Base-by-base conservation (phyloP, 2,113 vertebrate species). In the Centropristis striata region DNA sequence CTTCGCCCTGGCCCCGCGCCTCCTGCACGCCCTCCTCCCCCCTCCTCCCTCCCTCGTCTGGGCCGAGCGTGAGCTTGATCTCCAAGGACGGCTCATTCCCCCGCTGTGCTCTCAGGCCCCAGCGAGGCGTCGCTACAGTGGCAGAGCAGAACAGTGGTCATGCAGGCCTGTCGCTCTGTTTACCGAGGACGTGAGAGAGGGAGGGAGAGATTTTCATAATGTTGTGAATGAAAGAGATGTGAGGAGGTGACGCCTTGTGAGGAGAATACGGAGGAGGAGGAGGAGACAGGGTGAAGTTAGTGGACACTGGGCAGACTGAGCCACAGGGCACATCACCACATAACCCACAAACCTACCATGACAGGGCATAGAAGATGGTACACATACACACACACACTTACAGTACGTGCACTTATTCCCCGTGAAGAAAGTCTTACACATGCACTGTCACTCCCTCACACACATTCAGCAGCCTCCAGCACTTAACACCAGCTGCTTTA, bases 401-500 rank as follows among this genome's bases (percentile, higher is more conserved):
- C 67, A 83, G 80, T 81, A 76, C 71, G 69, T 58, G 67, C 23
- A 82, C 63, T 63, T 63, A 53, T 41, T 80, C 32, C 25, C 57
- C 21, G 25, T 79, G 71, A 80, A 85, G 64, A 77, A 73, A 88
- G 37, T 72, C 85, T 63, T 68, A 61, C 68, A 74, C 85, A 71
- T 66, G 75, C 69, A 64, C 74, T 63, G 27, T 76, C 81, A 60
- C 78, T 67, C 57, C 65, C 64, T 86, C 54, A 80, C 81, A 84
- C 78, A 84, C 84, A 87, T 84, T 71, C 73, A 85, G 74, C 75
- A 87, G 89, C 93, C 90, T 84, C 59, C 63, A 60, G 18, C 75
- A 57, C 58, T 78, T 47, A 77, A 89, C 91, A 94, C 93, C 93
- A 91, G 94, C 94, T 90, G 92, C 93, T 90, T 92, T 49, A 87